phyloP scores from a whole-genome alignment of 1,140 invertebrate species.

The Battus philenor region DNA sequence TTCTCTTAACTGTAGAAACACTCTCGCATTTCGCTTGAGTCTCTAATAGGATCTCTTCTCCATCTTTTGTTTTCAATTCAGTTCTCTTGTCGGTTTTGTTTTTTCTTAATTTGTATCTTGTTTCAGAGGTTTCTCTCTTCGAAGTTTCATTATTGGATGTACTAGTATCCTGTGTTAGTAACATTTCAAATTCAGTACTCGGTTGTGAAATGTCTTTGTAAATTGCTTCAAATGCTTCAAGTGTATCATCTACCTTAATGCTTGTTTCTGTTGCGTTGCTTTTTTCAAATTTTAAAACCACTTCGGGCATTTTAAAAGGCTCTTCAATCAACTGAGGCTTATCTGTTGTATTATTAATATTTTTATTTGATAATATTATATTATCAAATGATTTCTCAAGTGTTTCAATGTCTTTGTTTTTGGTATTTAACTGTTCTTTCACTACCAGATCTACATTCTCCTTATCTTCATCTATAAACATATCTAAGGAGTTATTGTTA shows the following conservation, averaged over 20 bases:
- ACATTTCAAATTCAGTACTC: conserved; percentile 53
- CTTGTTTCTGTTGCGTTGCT: too few relatives aligned
- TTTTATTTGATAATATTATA: conserved; percentile 21
- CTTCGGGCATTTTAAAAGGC: neutral
- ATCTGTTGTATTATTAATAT: neutral
- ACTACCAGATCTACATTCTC: conserved; percentile 17
- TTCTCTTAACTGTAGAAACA: conserved; percentile 24
- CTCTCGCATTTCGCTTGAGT: conserved; percentile 32
- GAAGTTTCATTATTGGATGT: conserved; percentile 15
- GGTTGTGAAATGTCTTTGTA: conserved; percentile 46
- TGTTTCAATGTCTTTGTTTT: conserved; percentile 28
- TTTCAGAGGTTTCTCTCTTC: conserved; percentile 21
- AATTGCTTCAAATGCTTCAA: conserved; percentile 57
- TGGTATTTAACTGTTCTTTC: too few relatives aligned
- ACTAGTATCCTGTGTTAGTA: conserved; percentile 32
- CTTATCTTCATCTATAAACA: conserved; percentile 43
- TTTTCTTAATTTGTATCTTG: conserved; percentile 51
- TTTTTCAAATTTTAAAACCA: too few relatives aligned
- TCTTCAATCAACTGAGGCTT: neutral
- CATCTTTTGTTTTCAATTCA: conserved; percentile 18
- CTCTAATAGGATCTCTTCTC: conserved; percentile 29
- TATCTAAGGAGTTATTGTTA: conserved; percentile 47
- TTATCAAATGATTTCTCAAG: conserved; percentile 27
- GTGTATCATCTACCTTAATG: conserved; percentile 35
- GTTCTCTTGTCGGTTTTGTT: conserved; percentile 20